Evolutionary conservation across 2,888 invertebrate genomes (phyloP).

Genomic region (Coelogynopora nodosa): DNA sequence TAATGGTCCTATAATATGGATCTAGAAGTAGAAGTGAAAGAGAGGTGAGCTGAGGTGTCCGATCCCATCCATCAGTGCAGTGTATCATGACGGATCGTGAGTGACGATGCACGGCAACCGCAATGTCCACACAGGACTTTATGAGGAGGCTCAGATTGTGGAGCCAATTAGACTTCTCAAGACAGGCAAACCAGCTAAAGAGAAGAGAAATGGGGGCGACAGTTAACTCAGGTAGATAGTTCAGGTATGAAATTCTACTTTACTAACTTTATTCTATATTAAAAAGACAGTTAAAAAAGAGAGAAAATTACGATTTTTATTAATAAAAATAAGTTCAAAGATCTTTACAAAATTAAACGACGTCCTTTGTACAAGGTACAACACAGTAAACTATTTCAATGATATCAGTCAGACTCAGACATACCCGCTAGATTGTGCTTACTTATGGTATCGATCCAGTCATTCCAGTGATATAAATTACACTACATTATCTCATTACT

Average conservation of each 20-base stretch:
- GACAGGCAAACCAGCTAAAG: conserved; percentile 77
- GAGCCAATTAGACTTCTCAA: conserved; percentile 87
- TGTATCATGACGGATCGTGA: conserved; percentile 88
- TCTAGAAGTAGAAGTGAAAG: conserved; percentile 85
- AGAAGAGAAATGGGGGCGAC: background rate
- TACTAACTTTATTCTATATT: background rate
- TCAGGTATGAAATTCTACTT: no score
- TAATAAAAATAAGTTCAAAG: background rate
- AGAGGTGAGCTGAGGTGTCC: conserved; percentile 92
- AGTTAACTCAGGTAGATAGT: background rate
- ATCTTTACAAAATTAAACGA: background rate
- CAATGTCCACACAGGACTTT: conserved; percentile 75
- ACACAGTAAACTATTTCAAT: no score
- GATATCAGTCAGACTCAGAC: no score
- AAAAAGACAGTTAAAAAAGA: background rate
- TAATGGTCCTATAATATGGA: conserved; percentile 80
- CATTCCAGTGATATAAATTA: no score
- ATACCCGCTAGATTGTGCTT: no score
- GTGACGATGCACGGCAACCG: conserved; percentile 70
- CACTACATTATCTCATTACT: no score
- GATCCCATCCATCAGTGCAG: conserved; percentile 98
- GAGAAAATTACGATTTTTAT: background rate
- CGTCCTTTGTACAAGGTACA: background rate
- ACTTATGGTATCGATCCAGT: no score
- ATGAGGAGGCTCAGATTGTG: conserved; percentile 80